These are phyloP conservation scores for Caerostris extrusa DNA, from an alignment of 1,140 invertebrate genomes.

Conservation along the genomic window DNA sequence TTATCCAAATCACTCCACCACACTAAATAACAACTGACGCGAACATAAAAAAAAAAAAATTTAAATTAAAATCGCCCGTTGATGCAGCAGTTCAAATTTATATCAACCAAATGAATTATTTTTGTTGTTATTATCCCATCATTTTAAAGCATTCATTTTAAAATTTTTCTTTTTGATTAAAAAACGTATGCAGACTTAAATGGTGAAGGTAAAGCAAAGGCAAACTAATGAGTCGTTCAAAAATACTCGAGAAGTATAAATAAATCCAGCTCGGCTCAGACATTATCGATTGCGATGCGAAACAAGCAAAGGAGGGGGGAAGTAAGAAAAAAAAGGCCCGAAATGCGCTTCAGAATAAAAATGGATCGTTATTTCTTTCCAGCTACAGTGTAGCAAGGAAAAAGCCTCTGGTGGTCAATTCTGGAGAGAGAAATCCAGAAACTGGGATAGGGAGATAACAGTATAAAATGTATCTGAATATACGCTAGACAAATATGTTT, in stretches of 20 bases:
- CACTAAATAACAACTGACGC: neutral
- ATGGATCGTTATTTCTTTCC: slow-evolving; percentile 19
- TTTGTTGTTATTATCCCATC: neutral
- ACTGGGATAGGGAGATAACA: too few species aligned
- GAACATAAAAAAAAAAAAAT: too few species aligned
- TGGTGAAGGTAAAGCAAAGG: neutral
- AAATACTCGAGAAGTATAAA: slow-evolving; percentile 24
- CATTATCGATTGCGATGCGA: slow-evolving; percentile 11
- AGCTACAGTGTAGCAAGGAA: slow-evolving; percentile 3
- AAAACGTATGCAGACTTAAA: neutral
- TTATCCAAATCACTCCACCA: neutral
- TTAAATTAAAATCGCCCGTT: too few species aligned
- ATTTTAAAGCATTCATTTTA: neutral
- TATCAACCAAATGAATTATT: neutral
- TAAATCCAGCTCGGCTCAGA: neutral
- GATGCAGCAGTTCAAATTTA: too few species aligned
- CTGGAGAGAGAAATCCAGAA: too few species aligned
- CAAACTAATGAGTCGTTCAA: neutral
- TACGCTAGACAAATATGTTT: too few species aligned
- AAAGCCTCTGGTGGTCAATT: neutral
- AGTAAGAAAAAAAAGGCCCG: neutral
- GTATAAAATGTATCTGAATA: too few species aligned
- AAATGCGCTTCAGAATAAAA: slow-evolving; percentile 19
- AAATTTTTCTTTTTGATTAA: neutral
- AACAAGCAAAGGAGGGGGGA: neutral